phyloP scores from a whole-genome alignment of 2,888 invertebrate species.

The Lasioglossum villosulum region DNA sequence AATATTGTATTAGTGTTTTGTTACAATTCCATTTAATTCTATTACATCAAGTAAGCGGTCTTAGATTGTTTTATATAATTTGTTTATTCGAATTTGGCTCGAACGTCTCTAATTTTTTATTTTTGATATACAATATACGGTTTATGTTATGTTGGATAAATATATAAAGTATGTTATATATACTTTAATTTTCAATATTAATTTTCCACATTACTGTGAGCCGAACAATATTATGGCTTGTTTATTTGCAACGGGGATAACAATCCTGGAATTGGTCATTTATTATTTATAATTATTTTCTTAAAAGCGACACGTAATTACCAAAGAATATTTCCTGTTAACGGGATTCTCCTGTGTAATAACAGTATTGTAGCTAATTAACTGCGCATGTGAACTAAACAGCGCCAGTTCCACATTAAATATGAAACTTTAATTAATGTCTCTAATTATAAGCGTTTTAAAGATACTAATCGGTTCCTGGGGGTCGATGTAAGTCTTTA shows the following conservation, averaged over 20 bases:
- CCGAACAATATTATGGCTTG: neutral
- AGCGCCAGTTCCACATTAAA: neutral
- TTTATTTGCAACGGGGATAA: neutral
- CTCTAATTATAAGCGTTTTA: constrained; percentile 35
- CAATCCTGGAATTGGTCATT: neutral
- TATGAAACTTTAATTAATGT: constrained; percentile 14
- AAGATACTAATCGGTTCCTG: constrained; percentile 25
- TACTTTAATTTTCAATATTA: neutral
- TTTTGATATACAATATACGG: too few species aligned
- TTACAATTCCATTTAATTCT: too few species aligned
- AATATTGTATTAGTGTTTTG: too few species aligned
- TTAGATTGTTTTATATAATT: too few species aligned
- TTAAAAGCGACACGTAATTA: neutral
- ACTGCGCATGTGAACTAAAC: neutral
- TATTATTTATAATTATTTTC: neutral
- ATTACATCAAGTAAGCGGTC: too few species aligned
- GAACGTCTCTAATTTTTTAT: too few species aligned
- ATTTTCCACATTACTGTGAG: neutral
- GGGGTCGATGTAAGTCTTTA: constrained; percentile 35
- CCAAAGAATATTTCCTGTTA: neutral
- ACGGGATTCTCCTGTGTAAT: neutral
- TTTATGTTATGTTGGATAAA: too few species aligned
- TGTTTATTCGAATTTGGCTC: too few species aligned
- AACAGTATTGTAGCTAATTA: constrained; percentile 25
- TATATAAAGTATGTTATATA: too few species aligned